A percentile compares a stretch with the other conserved stretches of the same genome.
Conservation (phyloP, 2,113 vertebrate genomes). For the Cynoglossus semilaevis region DNA sequence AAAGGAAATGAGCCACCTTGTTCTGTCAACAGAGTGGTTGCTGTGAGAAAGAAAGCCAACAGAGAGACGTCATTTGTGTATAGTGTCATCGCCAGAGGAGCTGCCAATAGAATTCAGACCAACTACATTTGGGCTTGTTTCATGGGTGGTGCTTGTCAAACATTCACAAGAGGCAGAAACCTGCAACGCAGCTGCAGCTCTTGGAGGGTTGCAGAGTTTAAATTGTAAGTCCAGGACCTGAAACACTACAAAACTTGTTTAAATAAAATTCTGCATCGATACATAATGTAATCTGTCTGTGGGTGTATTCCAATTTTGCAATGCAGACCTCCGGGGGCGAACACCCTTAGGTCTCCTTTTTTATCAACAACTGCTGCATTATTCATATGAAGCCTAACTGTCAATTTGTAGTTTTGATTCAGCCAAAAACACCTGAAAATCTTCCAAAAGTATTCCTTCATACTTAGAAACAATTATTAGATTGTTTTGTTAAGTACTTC, state of each 20-base stretch:
- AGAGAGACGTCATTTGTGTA: slow-evolving; percentile 50
- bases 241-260: slow-evolving; percentile 26
- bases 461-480: too few relatives aligned
- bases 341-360: slow-evolving; percentile 4
- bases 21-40: slow-evolving; percentile 58
- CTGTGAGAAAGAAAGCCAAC: slow-evolving; percentile 49
- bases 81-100: slow-evolving; percentile 48
- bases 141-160: slow-evolving; percentile 54
- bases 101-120: slow-evolving; percentile 45
- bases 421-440: too few relatives aligned
- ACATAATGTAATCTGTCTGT: slow-evolving; percentile 35
- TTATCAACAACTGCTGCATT: slow-evolving; percentile 17
- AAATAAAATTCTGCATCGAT: slow-evolving; percentile 28
- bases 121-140: slow-evolving; percentile 42
- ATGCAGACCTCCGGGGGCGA: slow-evolving; percentile 18
- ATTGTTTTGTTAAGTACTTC: too few relatives aligned
- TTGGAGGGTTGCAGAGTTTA: slow-evolving; percentile 23
- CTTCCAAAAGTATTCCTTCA: too few relatives aligned
- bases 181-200: slow-evolving; percentile 49
- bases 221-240: slow-evolving; percentile 14
- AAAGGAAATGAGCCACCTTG: slow-evolving; percentile 59
- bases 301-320: slow-evolving; percentile 33
- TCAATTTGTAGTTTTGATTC: too few relatives aligned
- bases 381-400: slow-evolving; percentile 15
- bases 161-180: slow-evolving; percentile 45